These are phyloP conservation scores for Drosophila koepferae DNA, from an alignment of 2,888 invertebrate species.

Conservation along the genomic window DNA sequence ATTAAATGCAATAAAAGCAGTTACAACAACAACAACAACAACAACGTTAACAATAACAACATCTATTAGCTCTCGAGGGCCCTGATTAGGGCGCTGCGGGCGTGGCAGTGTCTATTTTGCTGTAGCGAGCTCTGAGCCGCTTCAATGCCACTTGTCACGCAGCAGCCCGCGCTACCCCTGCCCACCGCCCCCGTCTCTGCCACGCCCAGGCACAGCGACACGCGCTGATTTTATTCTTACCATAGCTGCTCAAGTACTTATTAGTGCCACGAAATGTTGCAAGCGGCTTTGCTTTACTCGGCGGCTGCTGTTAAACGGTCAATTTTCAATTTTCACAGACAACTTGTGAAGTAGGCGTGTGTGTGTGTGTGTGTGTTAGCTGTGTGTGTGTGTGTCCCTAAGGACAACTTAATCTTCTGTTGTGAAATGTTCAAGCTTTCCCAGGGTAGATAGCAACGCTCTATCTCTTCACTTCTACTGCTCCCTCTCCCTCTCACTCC, in stretches of 20 bases:
- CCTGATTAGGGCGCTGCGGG: background rate
- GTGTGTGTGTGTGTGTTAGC: background rate
- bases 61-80: background rate
- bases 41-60: slow-evolving; percentile 15
- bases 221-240: slow-evolving; percentile 48
- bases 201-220: slow-evolving; percentile 21
- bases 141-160: slow-evolving; percentile 32
- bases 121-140: slow-evolving; percentile 18
- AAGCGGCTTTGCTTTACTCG: slow-evolving; percentile 27
- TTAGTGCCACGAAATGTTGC: slow-evolving; percentile 70
- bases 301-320: slow-evolving; percentile 81
- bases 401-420: slow-evolving; percentile 82
- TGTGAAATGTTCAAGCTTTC: slow-evolving; percentile 72
- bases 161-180: background rate
- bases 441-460: slow-evolving; percentile 55
- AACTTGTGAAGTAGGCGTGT: slow-evolving; percentile 61
- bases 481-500: background rate
- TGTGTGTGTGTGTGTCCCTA: slow-evolving; percentile 43
- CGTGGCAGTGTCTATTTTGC: slow-evolving; percentile 4
- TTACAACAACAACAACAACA: slow-evolving; percentile 35
- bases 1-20: slow-evolving; percentile 65
- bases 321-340: slow-evolving; percentile 82
- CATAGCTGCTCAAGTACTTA: slow-evolving; percentile 58
- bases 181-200: background rate
- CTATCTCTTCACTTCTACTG: background rate